Conservation (phyloP, 2,113 vertebrate species). For the Platichthys flesus region DNA sequence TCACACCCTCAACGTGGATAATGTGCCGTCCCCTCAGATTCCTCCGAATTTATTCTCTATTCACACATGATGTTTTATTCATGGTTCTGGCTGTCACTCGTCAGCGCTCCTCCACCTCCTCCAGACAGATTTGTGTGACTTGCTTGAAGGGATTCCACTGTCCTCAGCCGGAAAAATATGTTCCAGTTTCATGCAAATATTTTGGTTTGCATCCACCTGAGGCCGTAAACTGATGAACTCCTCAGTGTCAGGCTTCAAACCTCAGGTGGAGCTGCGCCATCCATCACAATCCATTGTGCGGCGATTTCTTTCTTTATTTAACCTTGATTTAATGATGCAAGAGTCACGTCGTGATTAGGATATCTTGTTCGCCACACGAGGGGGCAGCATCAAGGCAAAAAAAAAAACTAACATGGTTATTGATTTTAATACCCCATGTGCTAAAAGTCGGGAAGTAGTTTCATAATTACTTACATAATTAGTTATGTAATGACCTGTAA, state of each 20-base stretch:
- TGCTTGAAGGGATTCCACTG: constrained; percentile 36
- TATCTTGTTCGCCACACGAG: background rate
- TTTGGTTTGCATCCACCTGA: constrained; percentile 34
- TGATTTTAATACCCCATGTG: background rate
- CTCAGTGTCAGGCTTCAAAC: constrained; percentile 16
- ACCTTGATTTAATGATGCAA: constrained; percentile 7
- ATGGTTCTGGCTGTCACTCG: constrained; percentile 59
- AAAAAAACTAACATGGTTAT: background rate
- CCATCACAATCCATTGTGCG: constrained; percentile 12
- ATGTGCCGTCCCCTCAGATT: constrained; percentile 38
- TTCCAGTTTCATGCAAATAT: constrained; percentile 43
- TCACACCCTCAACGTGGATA: constrained; percentile 38
- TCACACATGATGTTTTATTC: constrained; percentile 64
- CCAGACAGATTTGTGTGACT: constrained; percentile 47
- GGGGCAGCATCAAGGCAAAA: background rate
- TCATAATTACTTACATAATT: constrained; percentile 19
- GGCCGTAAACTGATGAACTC: constrained; percentile 27
- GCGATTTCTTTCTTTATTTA: constrained; percentile 22
- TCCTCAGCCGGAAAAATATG: constrained; percentile 29
- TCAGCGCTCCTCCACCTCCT: constrained; percentile 58
- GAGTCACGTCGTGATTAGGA: constrained; percentile 4
- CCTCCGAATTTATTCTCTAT: constrained; percentile 42
- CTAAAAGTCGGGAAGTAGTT: constrained; percentile 5
- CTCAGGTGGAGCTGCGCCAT: background rate
- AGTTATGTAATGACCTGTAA: constrained; percentile 28